A percentile compares a stretch with the other conserved stretches of the same genome.
These are phyloP conservation scores for Astropecten irregularis DNA, from an alignment of 53 echinoderm and acorn worm species.

Conservation along the genomic window DNA sequence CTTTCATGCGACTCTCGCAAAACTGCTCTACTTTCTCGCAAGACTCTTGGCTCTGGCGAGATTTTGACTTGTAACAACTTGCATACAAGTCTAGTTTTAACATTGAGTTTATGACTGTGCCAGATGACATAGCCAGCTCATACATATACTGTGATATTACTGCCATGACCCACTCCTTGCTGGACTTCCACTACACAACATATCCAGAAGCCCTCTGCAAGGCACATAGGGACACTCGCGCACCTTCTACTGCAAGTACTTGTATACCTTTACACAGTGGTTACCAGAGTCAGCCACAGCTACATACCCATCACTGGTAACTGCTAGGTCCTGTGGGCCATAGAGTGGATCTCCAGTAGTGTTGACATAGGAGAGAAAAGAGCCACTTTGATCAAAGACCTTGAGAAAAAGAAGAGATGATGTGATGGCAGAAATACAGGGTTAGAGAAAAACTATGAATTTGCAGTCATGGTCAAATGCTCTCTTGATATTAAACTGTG, in stretches of 20 bases:
- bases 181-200: conserved; percentile 48
- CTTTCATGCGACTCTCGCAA: no score
- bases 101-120: no score
- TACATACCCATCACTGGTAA: conserved; percentile 97
- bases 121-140: conserved; percentile 55
- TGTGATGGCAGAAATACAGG: not conserved
- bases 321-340: conserved; percentile 91
- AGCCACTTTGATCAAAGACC: conserved; percentile 95
- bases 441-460: no score
- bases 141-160: not conserved
- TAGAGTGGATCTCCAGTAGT: conserved; percentile 96
- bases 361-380: conserved; percentile 98
- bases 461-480: no score
- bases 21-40: no score
- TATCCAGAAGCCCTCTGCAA: conserved; percentile 92
- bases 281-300: conserved; percentile 98
- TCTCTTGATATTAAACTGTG: no score
- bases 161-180: conserved; percentile 56
- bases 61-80: no score
- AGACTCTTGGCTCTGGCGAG: no score
- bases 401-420: no score
- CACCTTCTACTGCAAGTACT: conserved; percentile 99
- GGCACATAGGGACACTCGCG: conserved; percentile 97
- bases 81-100: no score
- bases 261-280: conserved; percentile 99